Evolutionary conservation across 1,140 invertebrate species (phyloP).

Genomic region (Nilaparvata lugens): DNA sequence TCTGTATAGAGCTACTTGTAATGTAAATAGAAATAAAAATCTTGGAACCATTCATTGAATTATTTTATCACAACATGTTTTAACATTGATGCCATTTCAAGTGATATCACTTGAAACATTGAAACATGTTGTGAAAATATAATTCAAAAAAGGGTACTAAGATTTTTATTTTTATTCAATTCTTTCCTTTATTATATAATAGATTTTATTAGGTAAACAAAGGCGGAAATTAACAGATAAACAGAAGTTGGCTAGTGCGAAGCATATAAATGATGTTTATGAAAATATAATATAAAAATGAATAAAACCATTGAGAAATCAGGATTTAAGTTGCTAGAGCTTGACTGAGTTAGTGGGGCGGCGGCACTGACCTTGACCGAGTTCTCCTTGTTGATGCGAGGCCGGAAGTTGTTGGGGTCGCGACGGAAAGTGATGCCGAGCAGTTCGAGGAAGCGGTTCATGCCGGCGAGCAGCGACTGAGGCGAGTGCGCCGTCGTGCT

Average conservation of each 20-base stretch:
- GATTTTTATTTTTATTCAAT: no score
- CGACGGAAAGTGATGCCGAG: conserved; percentile 96
- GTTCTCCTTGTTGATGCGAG: conserved; percentile 93
- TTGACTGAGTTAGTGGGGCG: not conserved
- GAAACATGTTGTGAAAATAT: no score
- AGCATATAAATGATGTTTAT: not conserved
- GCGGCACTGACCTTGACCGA: conserved; percentile 74
- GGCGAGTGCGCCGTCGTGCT: conserved; percentile 83
- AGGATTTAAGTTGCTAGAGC: not conserved
- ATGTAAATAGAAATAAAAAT: no score
- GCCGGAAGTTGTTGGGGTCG: conserved; percentile 97
- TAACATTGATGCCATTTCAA: no score
- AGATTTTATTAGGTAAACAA: no score
- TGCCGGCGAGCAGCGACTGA: conserved; percentile 90
- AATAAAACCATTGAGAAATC: not conserved
- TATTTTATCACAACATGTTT: no score
- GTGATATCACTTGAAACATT: no score
- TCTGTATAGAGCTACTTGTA: no score
- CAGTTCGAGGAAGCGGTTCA: conserved; percentile 97
- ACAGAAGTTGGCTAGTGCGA: not conserved
- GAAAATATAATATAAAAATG: not conserved
- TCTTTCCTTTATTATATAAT: no score
- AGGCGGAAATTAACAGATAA: no score
- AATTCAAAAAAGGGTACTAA: no score
- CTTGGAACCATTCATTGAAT: no score